A percentile compares a stretch with the other conserved stretches of the same genome.
phyloP scores from a whole-genome alignment of 2,797 vertebrate genomes.

The Chelonia mydas region DNA sequence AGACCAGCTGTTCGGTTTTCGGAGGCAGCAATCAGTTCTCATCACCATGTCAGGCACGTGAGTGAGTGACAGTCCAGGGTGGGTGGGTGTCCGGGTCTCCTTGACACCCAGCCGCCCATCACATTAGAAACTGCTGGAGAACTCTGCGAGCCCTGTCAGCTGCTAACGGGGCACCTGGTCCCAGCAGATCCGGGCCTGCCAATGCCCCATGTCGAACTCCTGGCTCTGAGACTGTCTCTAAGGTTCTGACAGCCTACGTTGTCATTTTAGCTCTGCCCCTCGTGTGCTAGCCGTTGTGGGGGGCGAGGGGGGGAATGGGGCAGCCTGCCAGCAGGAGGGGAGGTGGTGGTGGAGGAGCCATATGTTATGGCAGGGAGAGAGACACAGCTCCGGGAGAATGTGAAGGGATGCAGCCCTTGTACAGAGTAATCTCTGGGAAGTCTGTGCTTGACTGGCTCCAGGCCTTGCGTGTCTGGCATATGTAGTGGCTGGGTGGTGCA shows the following conservation, averaged over 20 bases:
- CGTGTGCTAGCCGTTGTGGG: rapidly evolving
- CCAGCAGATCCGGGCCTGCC: not conserved
- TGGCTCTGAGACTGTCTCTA: not conserved
- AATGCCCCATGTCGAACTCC: not conserved
- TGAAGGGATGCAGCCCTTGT: not conserved
- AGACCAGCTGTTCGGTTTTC: not conserved
- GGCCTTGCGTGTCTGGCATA: not conserved
- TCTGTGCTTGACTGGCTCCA: not conserved
- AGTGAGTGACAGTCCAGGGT: not conserved
- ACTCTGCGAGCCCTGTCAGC: not conserved
- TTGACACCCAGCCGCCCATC: not conserved
- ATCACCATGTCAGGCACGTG: not conserved
- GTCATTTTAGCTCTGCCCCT: not conserved
- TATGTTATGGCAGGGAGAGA: not conserved
- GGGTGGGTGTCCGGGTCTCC: not conserved
- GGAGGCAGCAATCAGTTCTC: not conserved
- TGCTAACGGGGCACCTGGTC: constrained; percentile 33
- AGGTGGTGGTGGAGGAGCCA: rapidly evolving
- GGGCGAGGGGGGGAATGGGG: rapidly evolving
- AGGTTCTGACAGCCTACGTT: not conserved
- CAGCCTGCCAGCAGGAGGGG: not conserved
- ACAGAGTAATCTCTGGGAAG: not conserved
- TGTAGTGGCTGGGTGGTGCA: not conserved
- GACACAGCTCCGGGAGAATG: not conserved
- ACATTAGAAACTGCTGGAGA: not conserved